Evolutionary conservation across 2,113 vertebrate genomes (phyloP).

Genomic region (Tachysurus fulvidraco): DNA sequence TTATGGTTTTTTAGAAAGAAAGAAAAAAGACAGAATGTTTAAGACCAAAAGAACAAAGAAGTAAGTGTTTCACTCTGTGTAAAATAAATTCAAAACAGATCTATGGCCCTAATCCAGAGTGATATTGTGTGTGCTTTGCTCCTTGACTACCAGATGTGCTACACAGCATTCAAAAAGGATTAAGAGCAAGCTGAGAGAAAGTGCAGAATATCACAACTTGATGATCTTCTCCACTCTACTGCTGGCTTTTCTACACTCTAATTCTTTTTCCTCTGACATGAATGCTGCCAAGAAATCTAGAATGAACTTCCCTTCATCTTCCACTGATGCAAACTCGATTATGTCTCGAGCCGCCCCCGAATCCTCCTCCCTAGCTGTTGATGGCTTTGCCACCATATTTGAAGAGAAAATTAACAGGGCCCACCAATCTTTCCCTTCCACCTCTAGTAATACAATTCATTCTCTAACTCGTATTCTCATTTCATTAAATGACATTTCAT

Average conservation of each 20-base stretch:
- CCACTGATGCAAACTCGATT: neutral
- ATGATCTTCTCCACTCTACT: neutral
- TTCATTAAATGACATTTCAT: neutral
- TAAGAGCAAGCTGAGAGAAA: neutral
- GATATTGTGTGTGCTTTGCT: neutral
- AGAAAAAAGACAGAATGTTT: neutral
- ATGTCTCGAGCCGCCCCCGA: neutral
- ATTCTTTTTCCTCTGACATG: neutral
- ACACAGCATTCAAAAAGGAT: neutral
- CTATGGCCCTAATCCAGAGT: neutral
- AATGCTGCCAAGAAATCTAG: neutral
- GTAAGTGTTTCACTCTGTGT: neutral
- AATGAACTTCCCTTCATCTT: neutral
- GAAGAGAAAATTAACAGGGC: neutral
- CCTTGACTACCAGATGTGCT: neutral
- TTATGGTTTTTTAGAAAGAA: neutral
- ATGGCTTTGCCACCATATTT: neutral
- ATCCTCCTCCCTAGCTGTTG: neutral
- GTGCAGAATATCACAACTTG: neutral
- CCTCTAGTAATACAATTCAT: neutral
- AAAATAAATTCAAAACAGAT: conserved; percentile 5
- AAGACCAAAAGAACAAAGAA: neutral
- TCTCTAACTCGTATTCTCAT: neutral
- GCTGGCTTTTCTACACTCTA: neutral
- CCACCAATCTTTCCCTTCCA: neutral